A percentile compares a stretch with the other conserved stretches of the same genome.
phyloP scores from a whole-genome alignment of 2,113 vertebrate genomes.

The Oceanodroma tethys region DNA sequence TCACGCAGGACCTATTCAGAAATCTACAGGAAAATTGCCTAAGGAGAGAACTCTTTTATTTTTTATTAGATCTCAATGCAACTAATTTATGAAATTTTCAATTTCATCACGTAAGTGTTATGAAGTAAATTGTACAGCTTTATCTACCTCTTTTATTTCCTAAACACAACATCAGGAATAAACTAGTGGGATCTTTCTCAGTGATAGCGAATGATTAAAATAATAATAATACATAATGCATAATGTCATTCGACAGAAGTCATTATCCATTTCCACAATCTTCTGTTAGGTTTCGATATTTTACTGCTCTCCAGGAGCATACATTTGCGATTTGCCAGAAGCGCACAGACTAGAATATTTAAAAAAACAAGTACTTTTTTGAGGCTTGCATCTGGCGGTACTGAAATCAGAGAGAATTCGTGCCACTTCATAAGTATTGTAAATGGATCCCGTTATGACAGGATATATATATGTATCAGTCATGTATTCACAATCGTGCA shows the following conservation, averaged over 20 bases:
- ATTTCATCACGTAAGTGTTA: not conserved
- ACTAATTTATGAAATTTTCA: not conserved
- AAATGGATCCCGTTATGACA: not conserved
- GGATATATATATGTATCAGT: not conserved
- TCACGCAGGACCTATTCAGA: not conserved
- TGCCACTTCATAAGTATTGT: not conserved
- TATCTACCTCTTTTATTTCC: not conserved
- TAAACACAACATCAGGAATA: not conserved
- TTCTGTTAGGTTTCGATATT: not conserved
- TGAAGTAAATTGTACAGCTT: not conserved
- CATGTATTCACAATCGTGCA: fast-evolving
- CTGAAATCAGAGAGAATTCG: not conserved
- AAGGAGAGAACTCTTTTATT: not conserved
- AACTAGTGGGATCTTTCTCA: not conserved
- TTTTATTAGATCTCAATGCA: not conserved
- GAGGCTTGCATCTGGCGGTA: not conserved
- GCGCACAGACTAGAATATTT: not conserved
- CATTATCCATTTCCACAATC: not conserved
- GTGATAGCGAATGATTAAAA: not conserved
- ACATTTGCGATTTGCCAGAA: not conserved
- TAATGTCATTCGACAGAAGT: not conserved
- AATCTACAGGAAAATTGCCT: not conserved
- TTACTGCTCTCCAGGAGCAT: not conserved
- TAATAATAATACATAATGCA: slow-evolving; percentile 26
- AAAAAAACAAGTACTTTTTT: not conserved